These are phyloP conservation scores for Crossocerus cetratus DNA, from an alignment of 2,888 invertebrate species.

Conservation along the genomic window DNA sequence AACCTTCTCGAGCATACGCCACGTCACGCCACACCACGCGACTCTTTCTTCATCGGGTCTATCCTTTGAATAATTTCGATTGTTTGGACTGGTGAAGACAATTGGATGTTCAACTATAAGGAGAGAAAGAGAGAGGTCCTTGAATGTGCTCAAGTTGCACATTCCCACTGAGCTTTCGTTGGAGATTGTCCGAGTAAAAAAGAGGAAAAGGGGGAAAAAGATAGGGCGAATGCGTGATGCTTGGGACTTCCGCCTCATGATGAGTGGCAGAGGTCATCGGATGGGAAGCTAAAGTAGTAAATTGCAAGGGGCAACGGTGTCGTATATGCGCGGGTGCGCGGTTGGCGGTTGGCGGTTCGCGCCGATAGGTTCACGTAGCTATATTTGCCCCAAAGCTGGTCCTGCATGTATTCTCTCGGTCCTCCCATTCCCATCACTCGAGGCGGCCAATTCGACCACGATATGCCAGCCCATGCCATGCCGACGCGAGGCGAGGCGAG, in stretches of 20 bases:
- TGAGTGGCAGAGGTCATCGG: constrained; percentile 46
- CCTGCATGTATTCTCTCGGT: constrained; percentile 15
- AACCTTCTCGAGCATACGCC: too few relatives aligned
- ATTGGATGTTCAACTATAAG: too few relatives aligned
- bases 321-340: too few relatives aligned
- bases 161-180: too few relatives aligned
- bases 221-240: background rate
- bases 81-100: too few relatives aligned
- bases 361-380: too few relatives aligned
- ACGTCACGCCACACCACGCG: too few relatives aligned
- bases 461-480: constrained; percentile 14
- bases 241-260: background rate
- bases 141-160: too few relatives aligned
- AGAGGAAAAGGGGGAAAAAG: background rate
- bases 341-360: too few relatives aligned
- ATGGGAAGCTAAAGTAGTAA: constrained; percentile 53
- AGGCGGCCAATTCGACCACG: constrained; percentile 47
- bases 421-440: constrained; percentile 18
- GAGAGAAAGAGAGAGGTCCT: too few relatives aligned
- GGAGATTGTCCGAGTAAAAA: background rate
- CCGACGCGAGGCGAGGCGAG: constrained; percentile 3
- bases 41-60: too few relatives aligned
- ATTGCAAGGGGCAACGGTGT: constrained; percentile 30
- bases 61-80: too few relatives aligned
- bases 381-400: background rate